These are phyloP conservation scores for Coturnix japonica DNA, from an alignment of 2,113 vertebrate genomes.

Conservation along the genomic window DNA sequence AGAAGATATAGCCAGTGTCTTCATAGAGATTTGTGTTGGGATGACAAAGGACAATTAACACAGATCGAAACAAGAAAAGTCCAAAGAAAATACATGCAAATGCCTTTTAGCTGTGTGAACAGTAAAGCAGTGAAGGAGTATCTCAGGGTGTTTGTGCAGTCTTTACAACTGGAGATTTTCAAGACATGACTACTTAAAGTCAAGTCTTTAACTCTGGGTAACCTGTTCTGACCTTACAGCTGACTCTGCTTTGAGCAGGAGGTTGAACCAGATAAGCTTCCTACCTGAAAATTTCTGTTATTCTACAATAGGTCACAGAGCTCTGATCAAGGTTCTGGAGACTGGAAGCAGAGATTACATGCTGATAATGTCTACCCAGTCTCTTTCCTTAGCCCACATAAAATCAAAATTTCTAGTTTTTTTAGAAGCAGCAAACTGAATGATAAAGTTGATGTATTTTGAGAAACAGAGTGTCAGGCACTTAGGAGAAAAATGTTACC, in stretches of 20 bases:
- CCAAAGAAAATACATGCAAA: neutral
- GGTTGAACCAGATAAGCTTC: neutral
- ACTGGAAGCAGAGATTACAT: neutral
- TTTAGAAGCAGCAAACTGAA: conserved; percentile 43
- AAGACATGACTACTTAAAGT: neutral
- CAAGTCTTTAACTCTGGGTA: neutral
- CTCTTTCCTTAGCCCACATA: neutral
- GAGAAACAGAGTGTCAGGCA: conserved; percentile 16
- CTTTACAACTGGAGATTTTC: neutral
- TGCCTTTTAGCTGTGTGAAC: neutral
- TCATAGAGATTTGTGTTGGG: neutral
- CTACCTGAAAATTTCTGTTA: neutral
- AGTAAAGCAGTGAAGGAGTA: neutral
- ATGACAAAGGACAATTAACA: neutral
- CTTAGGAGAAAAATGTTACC: conserved; percentile 20
- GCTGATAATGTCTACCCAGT: neutral
- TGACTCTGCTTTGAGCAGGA: neutral
- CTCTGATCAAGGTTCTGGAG: neutral
- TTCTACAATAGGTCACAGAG: neutral
- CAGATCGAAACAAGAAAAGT: neutral
- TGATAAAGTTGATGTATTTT: conserved; percentile 4
- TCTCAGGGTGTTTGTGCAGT: neutral
- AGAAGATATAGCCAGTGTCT: neutral
- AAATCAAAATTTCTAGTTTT: conserved; percentile 34
- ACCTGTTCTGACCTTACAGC: accelerated